A percentile compares a stretch with the other conserved stretches of the same genome.
Evolutionary conservation across 2,888 invertebrate species (phyloP).

Genomic region (Pammene aurita): DNA sequence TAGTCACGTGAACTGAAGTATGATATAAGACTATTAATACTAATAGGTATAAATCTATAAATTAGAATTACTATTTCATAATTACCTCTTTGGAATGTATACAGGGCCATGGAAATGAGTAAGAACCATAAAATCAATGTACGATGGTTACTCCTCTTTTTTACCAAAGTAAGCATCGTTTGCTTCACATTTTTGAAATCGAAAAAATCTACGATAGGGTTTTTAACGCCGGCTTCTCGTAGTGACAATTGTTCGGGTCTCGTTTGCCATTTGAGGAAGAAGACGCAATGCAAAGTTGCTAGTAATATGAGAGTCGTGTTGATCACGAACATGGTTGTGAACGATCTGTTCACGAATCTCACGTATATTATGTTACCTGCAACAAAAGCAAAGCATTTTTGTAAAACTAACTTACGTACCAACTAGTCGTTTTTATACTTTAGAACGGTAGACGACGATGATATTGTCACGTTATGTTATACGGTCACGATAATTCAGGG

Average conservation of each 20-base stretch:
- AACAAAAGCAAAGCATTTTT: too few relatives aligned
- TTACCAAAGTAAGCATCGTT: constrained; percentile 85
- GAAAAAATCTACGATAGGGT: constrained; percentile 87
- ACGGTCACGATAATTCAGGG: too few relatives aligned
- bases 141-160: constrained; percentile 81
- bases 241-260: constrained; percentile 85
- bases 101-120: constrained; percentile 88
- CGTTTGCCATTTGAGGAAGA: constrained; percentile 88
- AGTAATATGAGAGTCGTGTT: constrained; percentile 85
- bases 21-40: too few relatives aligned
- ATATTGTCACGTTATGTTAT: too few relatives aligned
- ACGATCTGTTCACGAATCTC: constrained; percentile 85
- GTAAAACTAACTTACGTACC: too few relatives aligned
- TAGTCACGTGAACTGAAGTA: too few relatives aligned
- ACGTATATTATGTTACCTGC: constrained; percentile 86
- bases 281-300: constrained; percentile 85
- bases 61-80: constrained; percentile 15
- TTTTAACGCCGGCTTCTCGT: constrained; percentile 80
- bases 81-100: constrained; percentile 89
- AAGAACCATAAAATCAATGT: constrained; percentile 86
- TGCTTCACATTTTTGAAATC: constrained; percentile 86
- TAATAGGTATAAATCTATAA: background rate
- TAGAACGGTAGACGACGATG: too few relatives aligned
- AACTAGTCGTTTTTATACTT: too few relatives aligned
- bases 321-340: constrained; percentile 88